A percentile compares a stretch with the other conserved stretches of the same genome.
phyloP scores from a whole-genome alignment of 2,797 vertebrate genomes.

The Esox lucius region DNA sequence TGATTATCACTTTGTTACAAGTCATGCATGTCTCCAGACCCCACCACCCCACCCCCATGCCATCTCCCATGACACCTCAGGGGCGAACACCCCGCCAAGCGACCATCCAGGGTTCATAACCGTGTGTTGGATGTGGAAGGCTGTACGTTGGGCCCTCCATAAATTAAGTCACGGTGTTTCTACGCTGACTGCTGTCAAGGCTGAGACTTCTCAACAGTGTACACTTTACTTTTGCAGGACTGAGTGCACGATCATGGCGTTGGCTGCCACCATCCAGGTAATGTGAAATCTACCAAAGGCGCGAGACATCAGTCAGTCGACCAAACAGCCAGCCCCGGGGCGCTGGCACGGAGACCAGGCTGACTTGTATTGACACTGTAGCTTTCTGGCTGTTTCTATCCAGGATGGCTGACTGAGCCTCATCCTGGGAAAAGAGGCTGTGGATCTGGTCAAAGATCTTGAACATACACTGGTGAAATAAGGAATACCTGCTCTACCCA shows the following conservation, averaged over 20 bases:
- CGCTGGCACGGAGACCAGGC: conserved; percentile 42
- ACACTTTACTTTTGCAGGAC: conserved; percentile 76
- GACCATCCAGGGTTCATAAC: background rate
- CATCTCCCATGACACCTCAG: conserved; percentile 36
- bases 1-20: conserved; percentile 11
- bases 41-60: conserved; percentile 9
- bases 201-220: conserved; percentile 54
- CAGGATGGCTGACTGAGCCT: conserved; percentile 41
- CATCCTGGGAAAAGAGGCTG: conserved; percentile 31
- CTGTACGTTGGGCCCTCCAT: background rate
- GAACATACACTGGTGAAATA: background rate
- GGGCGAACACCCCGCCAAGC: conserved; percentile 18
- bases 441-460: conserved; percentile 53
- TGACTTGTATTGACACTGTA: conserved; percentile 64
- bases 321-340: conserved; percentile 49
- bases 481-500: background rate
- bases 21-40: background rate
- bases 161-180: background rate
- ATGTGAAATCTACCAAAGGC: conserved; percentile 67
- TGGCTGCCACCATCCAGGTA: conserved; percentile 80
- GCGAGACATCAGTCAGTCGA: conserved; percentile 31
- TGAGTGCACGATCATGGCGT: conserved; percentile 82
- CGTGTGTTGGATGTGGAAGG: background rate
- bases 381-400: conserved; percentile 52
- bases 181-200: background rate